Base-by-base conservation (phyloP, 2,113 vertebrate species). In the Desmodus rotundus region DNA sequence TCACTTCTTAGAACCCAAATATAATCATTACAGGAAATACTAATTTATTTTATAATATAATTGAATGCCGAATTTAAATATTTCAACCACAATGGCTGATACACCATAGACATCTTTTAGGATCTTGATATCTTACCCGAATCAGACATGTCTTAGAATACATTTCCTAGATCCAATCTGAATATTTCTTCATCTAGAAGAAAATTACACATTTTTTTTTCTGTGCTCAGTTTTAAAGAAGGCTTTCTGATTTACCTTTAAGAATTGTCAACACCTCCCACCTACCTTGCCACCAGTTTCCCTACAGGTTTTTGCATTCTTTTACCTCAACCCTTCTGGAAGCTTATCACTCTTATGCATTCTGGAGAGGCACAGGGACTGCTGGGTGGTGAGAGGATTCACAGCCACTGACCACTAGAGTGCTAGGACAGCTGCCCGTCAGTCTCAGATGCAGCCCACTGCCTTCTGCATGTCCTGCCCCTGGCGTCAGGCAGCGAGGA, bases 401-500 rank as follows among this genome's bases (percentile, higher is more conserved):
- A 33, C 24, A n/a, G 85, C 85, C 3, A 3, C 47, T 15, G 4
- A 20, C 5, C 33, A 10, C 4, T 3, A 3, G 24, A 26, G 24
- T 43, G 56, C 33, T 90, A 12, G 26, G 15, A 50, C 31, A 20
- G 31, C 67, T 38, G 4, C 56, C 7, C 6, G 0, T 17, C 45
- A 65, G 56, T 38, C 70, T 24, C 43, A 36, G 24, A n/a, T 52
- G 61, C 17, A 63, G 6, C 56, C 11, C 7, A 1, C 3, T 7
- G 1, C 1, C 70, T 68, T n/a, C 36, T 1, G 0, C 0, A 0
- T 13, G 43, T 88, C 58, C 70, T 67, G 12, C 41, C 24, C 14
- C 17, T 16, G 41, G 33, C 14, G 4, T 31, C 26, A 38, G 10
- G 56, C 2, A 20, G 24, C 5, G 3, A 43, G 26, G 0, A 16